Evolutionary conservation across 2,797 vertebrate species (phyloP).

Genomic region (Vipera ursinii): DNA sequence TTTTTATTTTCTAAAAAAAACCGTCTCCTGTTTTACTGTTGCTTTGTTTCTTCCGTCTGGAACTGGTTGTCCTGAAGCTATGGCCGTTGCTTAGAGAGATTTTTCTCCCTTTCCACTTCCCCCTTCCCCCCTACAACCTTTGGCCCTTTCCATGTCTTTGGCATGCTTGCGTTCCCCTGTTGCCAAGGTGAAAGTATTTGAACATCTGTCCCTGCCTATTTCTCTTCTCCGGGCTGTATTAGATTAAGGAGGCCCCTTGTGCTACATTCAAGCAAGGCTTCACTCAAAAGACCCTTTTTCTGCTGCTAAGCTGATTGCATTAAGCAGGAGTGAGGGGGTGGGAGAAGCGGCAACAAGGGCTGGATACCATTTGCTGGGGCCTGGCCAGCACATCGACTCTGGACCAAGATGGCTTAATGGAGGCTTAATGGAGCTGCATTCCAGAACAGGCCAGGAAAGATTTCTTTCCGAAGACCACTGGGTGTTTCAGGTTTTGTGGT

Average conservation of each 20-base stretch:
- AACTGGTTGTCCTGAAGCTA: constrained; percentile 33
- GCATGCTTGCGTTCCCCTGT: constrained; percentile 35
- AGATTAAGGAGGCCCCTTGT: constrained; percentile 54
- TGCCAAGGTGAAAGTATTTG: constrained; percentile 58
- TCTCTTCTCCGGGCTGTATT: constrained; percentile 36
- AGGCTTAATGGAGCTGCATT: not conserved
- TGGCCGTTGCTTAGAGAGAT: not conserved
- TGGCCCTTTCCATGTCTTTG: constrained; percentile 52
- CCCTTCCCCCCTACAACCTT: constrained; percentile 33
- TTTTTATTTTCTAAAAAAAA: not conserved
- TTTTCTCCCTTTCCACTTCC: constrained; percentile 15
- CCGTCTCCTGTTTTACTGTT: not conserved
- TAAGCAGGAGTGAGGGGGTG: not conserved
- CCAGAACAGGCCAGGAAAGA: not conserved
- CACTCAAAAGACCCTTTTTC: constrained; percentile 42
- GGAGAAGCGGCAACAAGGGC: not conserved
- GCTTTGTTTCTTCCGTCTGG: constrained; percentile 36
- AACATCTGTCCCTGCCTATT: constrained; percentile 61
- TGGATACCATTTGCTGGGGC: too few species aligned
- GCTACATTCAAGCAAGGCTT: constrained; percentile 22
- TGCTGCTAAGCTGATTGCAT: constrained; percentile 29
- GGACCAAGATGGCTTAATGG: not conserved
- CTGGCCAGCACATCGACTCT: not conserved
- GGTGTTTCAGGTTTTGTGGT: not conserved
- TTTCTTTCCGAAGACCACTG: not conserved